These are phyloP conservation scores for Galeruca laticollis DNA, from an alignment of 2,888 invertebrate species.

Conservation along the genomic window DNA sequence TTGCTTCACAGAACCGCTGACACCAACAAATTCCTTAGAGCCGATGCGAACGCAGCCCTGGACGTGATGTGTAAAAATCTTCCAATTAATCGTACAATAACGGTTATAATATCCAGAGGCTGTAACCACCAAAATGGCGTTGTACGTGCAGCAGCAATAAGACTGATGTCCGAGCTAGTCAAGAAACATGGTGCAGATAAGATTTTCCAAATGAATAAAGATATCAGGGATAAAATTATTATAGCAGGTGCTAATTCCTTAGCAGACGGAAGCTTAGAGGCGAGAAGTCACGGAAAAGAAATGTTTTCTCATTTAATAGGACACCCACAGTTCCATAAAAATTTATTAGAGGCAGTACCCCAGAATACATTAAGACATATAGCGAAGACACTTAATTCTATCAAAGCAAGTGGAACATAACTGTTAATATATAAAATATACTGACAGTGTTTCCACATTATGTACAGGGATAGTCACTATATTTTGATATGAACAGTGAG, in stretches of 20 bases:
- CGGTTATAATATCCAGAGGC: slow-evolving; percentile 77
- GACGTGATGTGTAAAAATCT: slow-evolving; percentile 85
- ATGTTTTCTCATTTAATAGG: slow-evolving; percentile 80
- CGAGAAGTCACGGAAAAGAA: slow-evolving; percentile 81
- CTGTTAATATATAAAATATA: neutral
- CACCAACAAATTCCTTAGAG: slow-evolving; percentile 91
- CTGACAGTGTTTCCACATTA: too few species aligned
- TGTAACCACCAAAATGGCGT: slow-evolving; percentile 87
- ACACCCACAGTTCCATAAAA: slow-evolving; percentile 81
- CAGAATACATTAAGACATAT: slow-evolving; percentile 84
- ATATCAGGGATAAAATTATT: slow-evolving; percentile 81
- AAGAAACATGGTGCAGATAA: slow-evolving; percentile 81
- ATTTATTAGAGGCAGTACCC: slow-evolving; percentile 84
- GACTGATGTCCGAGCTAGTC: slow-evolving; percentile 79
- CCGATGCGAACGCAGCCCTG: slow-evolving; percentile 87
- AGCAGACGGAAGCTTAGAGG: slow-evolving; percentile 88
- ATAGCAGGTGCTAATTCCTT: slow-evolving; percentile 85
- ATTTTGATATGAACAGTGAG: too few species aligned
- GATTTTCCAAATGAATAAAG: slow-evolving; percentile 79
- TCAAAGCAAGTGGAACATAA: slow-evolving; percentile 59
- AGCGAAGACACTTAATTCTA: slow-evolving; percentile 80
- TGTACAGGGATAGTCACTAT: too few species aligned
- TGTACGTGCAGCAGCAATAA: slow-evolving; percentile 86
- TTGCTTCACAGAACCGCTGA: slow-evolving; percentile 91
- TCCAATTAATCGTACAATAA: slow-evolving; percentile 76